phyloP scores from a whole-genome alignment of 1,140 invertebrate species.

The Chlorops oryzae region DNA sequence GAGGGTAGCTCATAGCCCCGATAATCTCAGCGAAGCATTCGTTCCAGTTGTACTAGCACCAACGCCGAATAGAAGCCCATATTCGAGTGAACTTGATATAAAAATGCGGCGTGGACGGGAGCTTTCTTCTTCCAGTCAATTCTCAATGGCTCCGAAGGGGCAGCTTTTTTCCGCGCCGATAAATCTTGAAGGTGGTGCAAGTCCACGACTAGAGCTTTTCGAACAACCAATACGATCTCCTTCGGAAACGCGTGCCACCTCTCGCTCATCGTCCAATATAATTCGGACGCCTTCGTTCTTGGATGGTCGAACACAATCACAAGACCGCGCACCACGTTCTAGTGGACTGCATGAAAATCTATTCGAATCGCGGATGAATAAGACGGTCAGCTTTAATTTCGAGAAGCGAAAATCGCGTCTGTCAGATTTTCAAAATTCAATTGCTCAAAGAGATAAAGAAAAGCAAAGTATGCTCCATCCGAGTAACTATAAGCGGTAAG shows the following conservation, averaged over 20 bases:
- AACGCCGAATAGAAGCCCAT: too few species aligned
- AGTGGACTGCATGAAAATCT: slow-evolving; percentile 34
- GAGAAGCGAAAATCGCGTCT: slow-evolving; percentile 43
- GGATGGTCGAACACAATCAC: slow-evolving; percentile 38
- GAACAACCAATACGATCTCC: too few species aligned
- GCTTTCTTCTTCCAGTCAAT: slow-evolving; percentile 35
- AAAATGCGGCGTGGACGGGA: slow-evolving; percentile 19
- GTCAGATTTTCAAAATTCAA: slow-evolving; percentile 29
- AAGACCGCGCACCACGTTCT: slow-evolving; percentile 30
- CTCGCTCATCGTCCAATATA: slow-evolving; percentile 5
- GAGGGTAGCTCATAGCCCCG: slow-evolving; percentile 21
- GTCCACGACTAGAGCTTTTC: too few species aligned
- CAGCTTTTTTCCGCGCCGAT: slow-evolving; percentile 37
- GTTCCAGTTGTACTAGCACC: slow-evolving; percentile 34
- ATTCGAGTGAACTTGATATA: too few species aligned
- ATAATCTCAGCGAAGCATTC: slow-evolving; percentile 35
- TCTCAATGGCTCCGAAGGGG: slow-evolving; percentile 16
- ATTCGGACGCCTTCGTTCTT: slow-evolving; percentile 25
- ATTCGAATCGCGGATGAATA: slow-evolving; percentile 39
- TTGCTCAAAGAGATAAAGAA: too few species aligned
- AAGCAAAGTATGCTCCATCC: too few species aligned
- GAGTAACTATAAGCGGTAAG: too few species aligned
- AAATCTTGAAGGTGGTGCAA: slow-evolving; percentile 21
- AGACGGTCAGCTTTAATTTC: slow-evolving; percentile 49
- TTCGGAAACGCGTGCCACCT: slow-evolving; percentile 34